Base-by-base conservation (phyloP, 1,140 invertebrate genomes). In the Drosophila elegans region DNA sequence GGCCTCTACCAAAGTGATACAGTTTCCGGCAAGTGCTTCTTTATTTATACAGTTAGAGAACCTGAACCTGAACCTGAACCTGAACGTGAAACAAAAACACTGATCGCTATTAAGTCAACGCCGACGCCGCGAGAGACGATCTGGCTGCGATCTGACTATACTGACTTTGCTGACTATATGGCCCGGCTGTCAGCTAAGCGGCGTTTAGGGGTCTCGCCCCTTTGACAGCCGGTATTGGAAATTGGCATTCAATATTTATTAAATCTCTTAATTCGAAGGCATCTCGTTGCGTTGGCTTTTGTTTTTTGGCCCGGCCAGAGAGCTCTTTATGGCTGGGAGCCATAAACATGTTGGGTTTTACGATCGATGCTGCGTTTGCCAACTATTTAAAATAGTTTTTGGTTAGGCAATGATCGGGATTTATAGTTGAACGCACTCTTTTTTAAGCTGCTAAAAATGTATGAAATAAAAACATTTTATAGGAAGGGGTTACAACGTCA, bases 11-110 rank as follows among this genome's bases (percentile, higher is more conserved):
- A 63, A 53, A 91, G 78, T 91, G 89, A 91, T 91, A 91, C 75
- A 89, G 80, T 85, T 91, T 88, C 80, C 75, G 81, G 67, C 62
- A 76, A 80, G 71, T 84, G 81, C 80, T 82, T 91, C 84, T 81
- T 85, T 91, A 91, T 91, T 91, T 91, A 91, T 91, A 91, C 84
- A 71, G 67, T 71, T 71, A 71, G 73, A 75, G 72, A 82, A 69
- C 39, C 42, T 57, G 63, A 78, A 81, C 67, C 60, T 62, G 42
- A 52, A 60, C 29, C 49, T 44, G 46, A 82, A 69, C 39, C 42
- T 57, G 63, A 78, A 82, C 67, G 56, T 62, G 42, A 53, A 60
- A 36, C 49, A 49, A 41, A 21, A 21, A 21, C 16, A 21, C 16
- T 75, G 59, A 62, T 48, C 49, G 52, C 63, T 48, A 56, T 71